phyloP scores from a whole-genome alignment of 2,797 vertebrate species.

The Notoglanidium macrostoma region DNA sequence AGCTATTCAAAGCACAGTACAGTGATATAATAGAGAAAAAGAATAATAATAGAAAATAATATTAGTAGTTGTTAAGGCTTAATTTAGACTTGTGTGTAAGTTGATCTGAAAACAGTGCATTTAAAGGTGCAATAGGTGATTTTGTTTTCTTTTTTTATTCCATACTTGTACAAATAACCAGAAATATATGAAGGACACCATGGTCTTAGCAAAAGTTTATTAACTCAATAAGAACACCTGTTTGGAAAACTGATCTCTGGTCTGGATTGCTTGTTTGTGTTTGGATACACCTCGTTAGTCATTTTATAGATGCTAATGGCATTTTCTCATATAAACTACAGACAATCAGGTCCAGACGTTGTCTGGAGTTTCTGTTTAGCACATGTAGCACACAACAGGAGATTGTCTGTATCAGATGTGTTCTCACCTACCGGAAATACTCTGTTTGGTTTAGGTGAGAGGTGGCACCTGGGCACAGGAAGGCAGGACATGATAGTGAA shows the following conservation, averaged over 20 bases:
- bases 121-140: no score
- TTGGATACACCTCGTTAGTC: background rate
- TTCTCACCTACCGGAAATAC: no score
- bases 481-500: no score
- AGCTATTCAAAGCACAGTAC: background rate
- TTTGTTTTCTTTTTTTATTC: no score
- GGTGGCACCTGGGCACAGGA: no score
- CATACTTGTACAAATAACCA: background rate
- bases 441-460: no score
- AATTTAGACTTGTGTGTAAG: background rate
- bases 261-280: background rate
- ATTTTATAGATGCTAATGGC: background rate
- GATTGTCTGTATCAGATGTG: no score
- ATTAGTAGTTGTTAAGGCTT: background rate
- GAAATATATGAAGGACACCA: background rate
- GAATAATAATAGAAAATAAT: background rate
- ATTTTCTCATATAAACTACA: no score
- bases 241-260: background rate
- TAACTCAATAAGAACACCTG: background rate
- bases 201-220: background rate
- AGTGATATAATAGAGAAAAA: background rate
- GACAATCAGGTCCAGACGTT: no score
- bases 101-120: background rate
- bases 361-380: no score
- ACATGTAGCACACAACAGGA: no score